Conservation (phyloP, 2,113 vertebrate genomes). For the Equus quagga region DNA sequence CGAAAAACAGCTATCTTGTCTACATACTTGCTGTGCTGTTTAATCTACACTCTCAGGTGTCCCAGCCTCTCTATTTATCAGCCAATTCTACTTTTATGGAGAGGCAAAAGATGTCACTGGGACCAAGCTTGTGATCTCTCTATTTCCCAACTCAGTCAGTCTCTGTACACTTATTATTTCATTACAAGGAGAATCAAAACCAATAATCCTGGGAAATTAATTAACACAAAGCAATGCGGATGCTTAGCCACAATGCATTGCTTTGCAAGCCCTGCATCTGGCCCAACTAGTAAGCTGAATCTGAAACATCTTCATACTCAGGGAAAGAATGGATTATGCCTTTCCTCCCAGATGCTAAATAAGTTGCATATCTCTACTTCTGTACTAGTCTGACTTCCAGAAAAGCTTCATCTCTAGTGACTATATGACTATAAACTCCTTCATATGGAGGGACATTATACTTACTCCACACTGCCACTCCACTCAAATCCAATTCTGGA, state of each 20-base stretch:
- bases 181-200: slow-evolving; percentile 51
- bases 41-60: slow-evolving; percentile 31
- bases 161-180: slow-evolving; percentile 52
- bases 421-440: background rate
- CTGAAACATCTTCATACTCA: slow-evolving; percentile 54
- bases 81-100: slow-evolving; percentile 21
- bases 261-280: background rate
- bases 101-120: background rate
- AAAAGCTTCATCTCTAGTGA: background rate
- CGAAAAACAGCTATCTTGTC: slow-evolving; percentile 60
- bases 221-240: slow-evolving; percentile 39
- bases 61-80: background rate
- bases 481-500: slow-evolving; percentile 29
- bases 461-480: background rate
- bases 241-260: background rate
- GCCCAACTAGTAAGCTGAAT: slow-evolving; percentile 40
- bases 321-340: background rate
- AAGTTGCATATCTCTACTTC: background rate
- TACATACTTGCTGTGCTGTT: slow-evolving; percentile 59
- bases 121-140: background rate
- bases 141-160: background rate
- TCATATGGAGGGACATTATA: background rate
- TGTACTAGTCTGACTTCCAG: background rate
- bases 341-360: slow-evolving; percentile 7
- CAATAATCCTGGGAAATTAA: slow-evolving; percentile 68